These are phyloP conservation scores for Ectemnius lituratus DNA, from an alignment of 2,888 invertebrate species.

Conservation along the genomic window DNA sequence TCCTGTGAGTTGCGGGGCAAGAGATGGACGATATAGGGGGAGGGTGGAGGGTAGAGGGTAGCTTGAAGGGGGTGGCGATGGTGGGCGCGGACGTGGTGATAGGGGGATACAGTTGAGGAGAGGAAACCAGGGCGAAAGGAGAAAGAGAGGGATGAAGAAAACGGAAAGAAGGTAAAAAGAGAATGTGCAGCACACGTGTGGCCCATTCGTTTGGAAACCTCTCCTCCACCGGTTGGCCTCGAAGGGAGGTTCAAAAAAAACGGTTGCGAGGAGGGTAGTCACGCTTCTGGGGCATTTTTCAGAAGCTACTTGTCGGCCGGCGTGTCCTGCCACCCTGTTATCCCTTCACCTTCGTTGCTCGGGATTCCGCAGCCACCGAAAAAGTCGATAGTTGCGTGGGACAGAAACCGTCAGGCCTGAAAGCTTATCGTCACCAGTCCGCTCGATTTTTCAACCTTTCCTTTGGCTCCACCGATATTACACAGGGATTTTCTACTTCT, in stretches of 20 bases:
- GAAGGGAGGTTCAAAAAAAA: slow-evolving; percentile 22
- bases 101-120: slow-evolving; percentile 14
- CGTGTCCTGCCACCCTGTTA: slow-evolving; percentile 42
- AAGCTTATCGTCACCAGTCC: slow-evolving; percentile 29
- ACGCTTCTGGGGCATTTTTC: slow-evolving; percentile 61
- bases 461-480: slow-evolving; percentile 38
- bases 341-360: slow-evolving; percentile 19
- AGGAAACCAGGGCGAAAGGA: slow-evolving; percentile 20
- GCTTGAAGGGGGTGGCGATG: neutral
- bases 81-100: slow-evolving; percentile 10
- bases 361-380: slow-evolving; percentile 21
- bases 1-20: slow-evolving; percentile 44
- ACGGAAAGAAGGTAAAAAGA: slow-evolving; percentile 45
- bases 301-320: slow-evolving; percentile 56
- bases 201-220: slow-evolving; percentile 66
- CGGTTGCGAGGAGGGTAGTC: slow-evolving; percentile 52
- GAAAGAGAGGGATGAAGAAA: slow-evolving; percentile 21
- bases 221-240: slow-evolving; percentile 32
- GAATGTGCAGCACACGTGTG: slow-evolving; percentile 69
- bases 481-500: slow-evolving; percentile 37
- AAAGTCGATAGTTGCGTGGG: slow-evolving; percentile 49
- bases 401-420: slow-evolving; percentile 22
- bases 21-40: slow-evolving; percentile 52
- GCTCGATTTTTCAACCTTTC: slow-evolving; percentile 52
- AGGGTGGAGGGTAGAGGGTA: neutral